Evolutionary conservation across 92 coral and sea anemone genomes (phyloP).

Genomic region (Palythoa heliodiscus): DNA sequence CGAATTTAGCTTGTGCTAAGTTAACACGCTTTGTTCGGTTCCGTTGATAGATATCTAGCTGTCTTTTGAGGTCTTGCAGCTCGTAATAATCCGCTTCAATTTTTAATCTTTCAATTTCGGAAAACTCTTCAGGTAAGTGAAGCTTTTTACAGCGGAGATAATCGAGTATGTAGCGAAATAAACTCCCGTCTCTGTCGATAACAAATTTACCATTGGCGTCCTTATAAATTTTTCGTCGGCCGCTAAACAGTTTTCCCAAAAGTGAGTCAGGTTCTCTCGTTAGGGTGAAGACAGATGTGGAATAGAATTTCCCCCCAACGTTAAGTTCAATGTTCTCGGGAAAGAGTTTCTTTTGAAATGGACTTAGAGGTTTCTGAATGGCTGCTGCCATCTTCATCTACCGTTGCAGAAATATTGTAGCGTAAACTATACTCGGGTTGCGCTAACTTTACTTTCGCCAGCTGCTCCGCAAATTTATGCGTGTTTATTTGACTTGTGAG

Average conservation of each 20-base stretch:
- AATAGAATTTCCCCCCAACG: slow-evolving; percentile 93
- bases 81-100: slow-evolving; percentile 87
- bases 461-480: slow-evolving; percentile 39
- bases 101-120: slow-evolving; percentile 77
- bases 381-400: slow-evolving; percentile 56
- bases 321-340: slow-evolving; percentile 96
- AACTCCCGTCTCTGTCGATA: slow-evolving; percentile 89
- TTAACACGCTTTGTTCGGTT: slow-evolving; percentile 53
- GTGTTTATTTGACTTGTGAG: slow-evolving; percentile 28
- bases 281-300: slow-evolving; percentile 84
- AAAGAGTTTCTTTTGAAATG: slow-evolving; percentile 72
- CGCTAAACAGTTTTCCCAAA: slow-evolving; percentile 86
- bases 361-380: slow-evolving; percentile 27
- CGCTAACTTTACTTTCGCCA: not conserved
- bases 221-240: slow-evolving; percentile 67
- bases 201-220: slow-evolving; percentile 86
- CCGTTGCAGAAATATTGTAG: not conserved
- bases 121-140: slow-evolving; percentile 78
- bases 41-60: slow-evolving; percentile 65
- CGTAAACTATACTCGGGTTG: not conserved
- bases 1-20: slow-evolving; percentile 63
- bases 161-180: slow-evolving; percentile 84
- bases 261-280: slow-evolving; percentile 84
- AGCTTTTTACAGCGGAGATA: slow-evolving; percentile 75
- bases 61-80: slow-evolving; percentile 65